phyloP scores from a whole-genome alignment of 2,113 vertebrate genomes.

The Rhabdomys dilectus region DNA sequence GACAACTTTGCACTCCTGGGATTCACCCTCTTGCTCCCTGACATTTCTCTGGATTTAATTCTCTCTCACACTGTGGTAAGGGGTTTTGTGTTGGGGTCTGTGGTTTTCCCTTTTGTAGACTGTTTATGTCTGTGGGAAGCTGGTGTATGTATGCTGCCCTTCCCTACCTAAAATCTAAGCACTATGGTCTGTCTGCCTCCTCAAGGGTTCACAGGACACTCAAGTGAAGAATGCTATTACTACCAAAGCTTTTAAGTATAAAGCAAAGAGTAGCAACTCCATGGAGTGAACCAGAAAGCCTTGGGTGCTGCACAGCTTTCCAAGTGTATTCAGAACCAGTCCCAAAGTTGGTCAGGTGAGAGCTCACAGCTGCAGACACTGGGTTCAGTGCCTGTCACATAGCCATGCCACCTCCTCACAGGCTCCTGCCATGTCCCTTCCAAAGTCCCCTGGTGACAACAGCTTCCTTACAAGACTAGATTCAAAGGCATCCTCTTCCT shows the following conservation, averaged over 20 bases:
- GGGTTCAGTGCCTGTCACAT: neutral
- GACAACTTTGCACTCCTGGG: neutral
- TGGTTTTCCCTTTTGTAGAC: neutral
- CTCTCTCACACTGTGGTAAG: neutral
- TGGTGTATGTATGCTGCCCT: neutral
- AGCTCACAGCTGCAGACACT: neutral
- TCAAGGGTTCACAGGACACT: neutral
- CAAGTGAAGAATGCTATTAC: neutral
- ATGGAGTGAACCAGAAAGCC: neutral
- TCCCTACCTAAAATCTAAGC: neutral
- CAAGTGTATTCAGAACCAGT: neutral
- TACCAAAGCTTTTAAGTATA: neutral
- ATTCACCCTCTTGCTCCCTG: neutral
- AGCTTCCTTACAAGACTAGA: neutral
- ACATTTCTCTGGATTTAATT: neutral
- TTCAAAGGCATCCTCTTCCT: neutral
- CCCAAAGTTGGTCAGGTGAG: neutral
- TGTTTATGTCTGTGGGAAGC: neutral
- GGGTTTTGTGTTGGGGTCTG: neutral
- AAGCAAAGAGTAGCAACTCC: neutral
- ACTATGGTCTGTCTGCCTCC: neutral
- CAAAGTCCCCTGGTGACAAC: neutral
- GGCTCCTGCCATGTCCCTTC: neutral
- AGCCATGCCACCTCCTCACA: neutral
- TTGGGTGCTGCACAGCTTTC: neutral